These are phyloP conservation scores for Congeria kusceri DNA, from an alignment of 2,888 invertebrate genomes.

Conservation along the genomic window DNA sequence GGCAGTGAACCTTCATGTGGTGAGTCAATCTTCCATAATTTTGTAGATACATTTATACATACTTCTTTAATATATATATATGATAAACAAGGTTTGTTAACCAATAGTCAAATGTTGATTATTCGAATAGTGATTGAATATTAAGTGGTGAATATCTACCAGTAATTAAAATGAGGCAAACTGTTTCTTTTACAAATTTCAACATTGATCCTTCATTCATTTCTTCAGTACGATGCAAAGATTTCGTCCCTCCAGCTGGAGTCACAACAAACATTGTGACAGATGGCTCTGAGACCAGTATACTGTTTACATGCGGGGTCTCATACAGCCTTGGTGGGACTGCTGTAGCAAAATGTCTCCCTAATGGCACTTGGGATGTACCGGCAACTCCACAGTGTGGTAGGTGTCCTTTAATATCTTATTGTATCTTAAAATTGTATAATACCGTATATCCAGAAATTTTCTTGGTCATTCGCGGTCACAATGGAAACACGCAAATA, in stretches of 20 bases:
- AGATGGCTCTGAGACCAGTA: constrained; percentile 20
- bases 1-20: constrained; percentile 26
- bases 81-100: too few relatives aligned
- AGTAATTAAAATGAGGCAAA: too few relatives aligned
- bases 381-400: constrained; percentile 22
- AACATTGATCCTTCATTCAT: background rate
- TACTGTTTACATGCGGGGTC: constrained; percentile 11
- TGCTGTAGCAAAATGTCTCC: constrained; percentile 4
- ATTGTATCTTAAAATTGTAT: too few relatives aligned
- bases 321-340: constrained; percentile 21
- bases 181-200: too few relatives aligned
- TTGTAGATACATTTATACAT: too few relatives aligned
- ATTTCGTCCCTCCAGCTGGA: background rate
- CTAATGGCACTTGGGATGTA: constrained; percentile 16
- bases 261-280: constrained; percentile 6
- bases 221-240: constrained; percentile 19
- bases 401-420: background rate
- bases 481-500: too few relatives aligned
- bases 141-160: too few relatives aligned
- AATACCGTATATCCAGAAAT: too few relatives aligned
- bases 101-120: too few relatives aligned
- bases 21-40: background rate
- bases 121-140: too few relatives aligned
- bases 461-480: too few relatives aligned
- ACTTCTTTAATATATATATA: too few relatives aligned